Conservation (phyloP, 1,140 invertebrate species). For the Ips nitidus region DNA sequence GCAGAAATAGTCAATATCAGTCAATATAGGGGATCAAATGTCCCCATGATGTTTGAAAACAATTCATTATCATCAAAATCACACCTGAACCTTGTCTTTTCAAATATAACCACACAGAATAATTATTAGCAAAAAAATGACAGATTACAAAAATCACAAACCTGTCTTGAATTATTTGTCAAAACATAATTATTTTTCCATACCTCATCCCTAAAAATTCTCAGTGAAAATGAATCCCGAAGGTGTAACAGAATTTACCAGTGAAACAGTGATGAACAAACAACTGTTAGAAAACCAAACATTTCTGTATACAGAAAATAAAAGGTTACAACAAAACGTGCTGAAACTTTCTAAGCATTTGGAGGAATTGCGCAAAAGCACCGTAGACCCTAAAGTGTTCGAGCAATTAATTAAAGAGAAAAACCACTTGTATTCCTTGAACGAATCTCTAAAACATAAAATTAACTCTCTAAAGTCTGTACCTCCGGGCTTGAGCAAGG, state of each 20-base stretch:
- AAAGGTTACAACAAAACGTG: slow-evolving; percentile 36
- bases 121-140: too few species aligned
- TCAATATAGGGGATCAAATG: too few species aligned
- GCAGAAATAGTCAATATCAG: too few species aligned
- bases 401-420: slow-evolving; percentile 33
- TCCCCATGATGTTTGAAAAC: too few species aligned
- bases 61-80: too few species aligned
- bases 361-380: slow-evolving; percentile 25
- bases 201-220: slow-evolving; percentile 26
- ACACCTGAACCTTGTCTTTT: too few species aligned
- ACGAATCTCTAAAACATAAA: slow-evolving; percentile 36
- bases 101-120: too few species aligned
- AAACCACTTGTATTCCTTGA: slow-evolving; percentile 27
- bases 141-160: slow-evolving; percentile 10
- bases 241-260: neutral
- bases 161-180: slow-evolving; percentile 17
- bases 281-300: slow-evolving; percentile 38
- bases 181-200: slow-evolving; percentile 15
- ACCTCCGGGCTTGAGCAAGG: slow-evolving; percentile 3
- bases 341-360: slow-evolving; percentile 32
- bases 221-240: slow-evolving; percentile 32
- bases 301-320: slow-evolving; percentile 36
- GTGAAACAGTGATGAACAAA: slow-evolving; percentile 20
- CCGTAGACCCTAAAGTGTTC: slow-evolving; percentile 30
- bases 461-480: slow-evolving; percentile 23